Evolutionary conservation across 2,113 vertebrate genomes (phyloP).

Genomic region (Chascanopsetta lugubris): DNA sequence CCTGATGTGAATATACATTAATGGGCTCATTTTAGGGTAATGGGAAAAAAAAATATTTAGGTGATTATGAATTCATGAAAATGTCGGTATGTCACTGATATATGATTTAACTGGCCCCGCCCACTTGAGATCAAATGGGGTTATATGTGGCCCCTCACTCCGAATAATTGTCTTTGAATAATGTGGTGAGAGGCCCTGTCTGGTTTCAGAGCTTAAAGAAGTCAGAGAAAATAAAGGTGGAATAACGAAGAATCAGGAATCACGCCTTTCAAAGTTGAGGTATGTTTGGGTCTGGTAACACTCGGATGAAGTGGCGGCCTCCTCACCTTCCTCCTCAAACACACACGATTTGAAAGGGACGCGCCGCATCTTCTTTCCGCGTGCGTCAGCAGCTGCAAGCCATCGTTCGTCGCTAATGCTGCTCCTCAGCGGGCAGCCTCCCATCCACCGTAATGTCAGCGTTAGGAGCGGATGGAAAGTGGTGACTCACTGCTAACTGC

Average conservation of each 20-base stretch:
- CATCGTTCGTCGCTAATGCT: constrained; percentile 14
- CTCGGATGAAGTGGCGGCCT: no score
- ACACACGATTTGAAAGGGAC: background rate
- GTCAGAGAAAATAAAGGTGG: constrained; percentile 30
- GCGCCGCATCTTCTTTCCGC: constrained; percentile 5
- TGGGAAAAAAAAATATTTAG: no score
- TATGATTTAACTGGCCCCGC: no score
- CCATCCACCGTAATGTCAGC: background rate
- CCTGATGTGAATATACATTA: no score
- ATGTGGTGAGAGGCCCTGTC: no score
- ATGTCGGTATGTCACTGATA: no score
- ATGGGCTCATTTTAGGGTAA: no score
- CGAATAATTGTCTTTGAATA: no score
- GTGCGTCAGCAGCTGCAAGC: constrained; percentile 11
- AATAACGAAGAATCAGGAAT: constrained; percentile 20
- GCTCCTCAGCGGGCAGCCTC: constrained; percentile 11
- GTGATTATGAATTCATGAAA: no score
- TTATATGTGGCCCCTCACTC: background rate
- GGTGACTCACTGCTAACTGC: constrained; percentile 6
- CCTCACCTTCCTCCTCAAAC: background rate
- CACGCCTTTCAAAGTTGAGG: no score
- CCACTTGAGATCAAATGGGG: no score
- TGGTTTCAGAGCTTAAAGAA: constrained; percentile 1
- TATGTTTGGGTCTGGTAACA: background rate
- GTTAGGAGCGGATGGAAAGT: constrained; percentile 25